Conservation (phyloP, 1,140 invertebrate species). For the Bombus impatiens region DNA sequence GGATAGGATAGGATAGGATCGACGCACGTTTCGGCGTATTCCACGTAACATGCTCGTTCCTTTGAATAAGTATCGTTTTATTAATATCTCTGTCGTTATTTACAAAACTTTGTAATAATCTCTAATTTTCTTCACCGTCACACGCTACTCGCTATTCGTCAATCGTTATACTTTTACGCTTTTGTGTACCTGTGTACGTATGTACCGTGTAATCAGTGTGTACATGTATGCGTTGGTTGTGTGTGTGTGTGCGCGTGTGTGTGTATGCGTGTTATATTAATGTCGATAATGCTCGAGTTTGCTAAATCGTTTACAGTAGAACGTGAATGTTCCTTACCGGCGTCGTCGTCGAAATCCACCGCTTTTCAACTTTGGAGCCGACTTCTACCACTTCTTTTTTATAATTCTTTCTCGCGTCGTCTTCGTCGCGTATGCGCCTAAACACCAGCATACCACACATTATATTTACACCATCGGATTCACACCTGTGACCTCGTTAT, state of each 20-base stretch:
- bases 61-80: conserved; percentile 81
- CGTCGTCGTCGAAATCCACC: conserved; percentile 42
- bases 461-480: conserved; percentile 62
- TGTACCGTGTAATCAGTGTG: not conserved
- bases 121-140: conserved; percentile 77
- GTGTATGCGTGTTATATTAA: conserved; percentile 57
- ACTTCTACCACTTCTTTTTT: not conserved
- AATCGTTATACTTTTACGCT: conserved; percentile 66
- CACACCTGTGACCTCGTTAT: conserved; percentile 50
- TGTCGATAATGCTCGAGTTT: conserved; percentile 60
- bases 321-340: conserved; percentile 17
- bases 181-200: conserved; percentile 39
- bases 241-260: too few species aligned
- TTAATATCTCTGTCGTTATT: conserved; percentile 82
- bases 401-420: not conserved
- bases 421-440: conserved; percentile 5
- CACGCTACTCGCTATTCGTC: conserved; percentile 77
- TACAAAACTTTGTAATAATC: conserved; percentile 83
- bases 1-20: not conserved
- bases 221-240: not conserved
- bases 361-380: not conserved
- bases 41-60: conserved; percentile 27
- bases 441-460: conserved; percentile 22
- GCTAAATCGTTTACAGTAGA: conserved; percentile 63
- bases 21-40: not conserved